phyloP scores from a whole-genome alignment of 2,888 invertebrate genomes.

The Tetropium fuscum region DNA sequence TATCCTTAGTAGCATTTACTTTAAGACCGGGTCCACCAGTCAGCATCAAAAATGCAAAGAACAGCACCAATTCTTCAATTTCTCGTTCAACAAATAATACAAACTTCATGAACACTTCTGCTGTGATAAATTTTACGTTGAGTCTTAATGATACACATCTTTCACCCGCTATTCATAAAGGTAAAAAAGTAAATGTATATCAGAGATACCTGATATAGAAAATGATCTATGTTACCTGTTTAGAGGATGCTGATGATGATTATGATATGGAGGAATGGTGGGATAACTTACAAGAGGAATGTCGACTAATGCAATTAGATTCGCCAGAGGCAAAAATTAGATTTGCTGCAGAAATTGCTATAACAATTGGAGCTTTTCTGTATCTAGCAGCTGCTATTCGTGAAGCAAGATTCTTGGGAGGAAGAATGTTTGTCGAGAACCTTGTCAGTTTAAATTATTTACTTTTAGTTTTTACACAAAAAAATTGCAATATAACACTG shows the following conservation, averaged over 20 bases:
- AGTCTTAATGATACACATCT: background rate
- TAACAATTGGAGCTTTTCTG: conserved; percentile 85
- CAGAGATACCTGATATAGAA: background rate
- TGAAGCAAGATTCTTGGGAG: conserved; percentile 91
- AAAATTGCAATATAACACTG: background rate
- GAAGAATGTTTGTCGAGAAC: conserved; percentile 95
- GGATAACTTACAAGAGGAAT: conserved; percentile 78
- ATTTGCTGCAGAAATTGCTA: conserved; percentile 80
- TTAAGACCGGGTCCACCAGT: conserved; percentile 85
- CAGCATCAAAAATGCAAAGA: conserved; percentile 52
- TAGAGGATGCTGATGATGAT: conserved; percentile 59
- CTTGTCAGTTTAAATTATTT: conserved; percentile 72
- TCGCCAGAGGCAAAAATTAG: conserved; percentile 75
- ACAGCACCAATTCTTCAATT: conserved; percentile 32
- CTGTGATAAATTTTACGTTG: background rate
- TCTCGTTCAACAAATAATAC: conserved; percentile 40
- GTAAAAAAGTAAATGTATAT: conserved; percentile 7
- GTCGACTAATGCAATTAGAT: conserved; percentile 76
- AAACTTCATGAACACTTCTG: conserved; percentile 26
- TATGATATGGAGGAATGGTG: conserved; percentile 76
- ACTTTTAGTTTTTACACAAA: no score
- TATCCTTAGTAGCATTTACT: conserved; percentile 90
- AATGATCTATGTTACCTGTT: no score
- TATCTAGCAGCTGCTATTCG: conserved; percentile 88
- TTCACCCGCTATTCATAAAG: background rate